Base-by-base conservation (phyloP, 2,113 vertebrate genomes). In the Chinchilla lanigera region DNA sequence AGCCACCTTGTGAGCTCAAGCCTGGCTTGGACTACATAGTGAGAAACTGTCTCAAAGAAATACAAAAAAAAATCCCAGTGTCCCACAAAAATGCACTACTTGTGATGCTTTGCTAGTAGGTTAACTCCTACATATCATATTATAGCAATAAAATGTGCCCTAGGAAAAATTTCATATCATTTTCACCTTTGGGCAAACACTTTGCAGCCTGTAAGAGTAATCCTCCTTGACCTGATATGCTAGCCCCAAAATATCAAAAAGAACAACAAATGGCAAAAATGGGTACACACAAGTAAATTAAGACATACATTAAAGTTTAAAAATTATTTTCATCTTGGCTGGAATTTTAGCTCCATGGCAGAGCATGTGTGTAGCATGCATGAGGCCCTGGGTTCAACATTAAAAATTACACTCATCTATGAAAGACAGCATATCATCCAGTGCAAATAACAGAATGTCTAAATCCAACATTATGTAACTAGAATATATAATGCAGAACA, bases 191-290 rank as follows among this genome's bases (percentile, higher is more conserved):
- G 54, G 84, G 35, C 47, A 83, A 96, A 90, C 47, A 86, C 24
- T 95, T 30, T 83, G 60, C 41, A 86, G 19, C 30, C 16, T 93
- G 22, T 47, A 61, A 60, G 28, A 63, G 20, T 86, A 75, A 94
- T 87, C 92, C 35, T 90, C 67, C n/a, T 60, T 94, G 54, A 93
- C 17, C 4, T 89, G 47, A 94, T 78, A 92, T 80, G 90, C 47
- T 71, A 94, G 9, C 10, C n/a, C 35, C 11, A 54, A 54, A 94
- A 84, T 78, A 61, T 85, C 69, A 69, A 97, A 96, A 91, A 95
- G 3, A 83, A 89, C 12, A n/a, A 94, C 58, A 93, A 93, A 78
- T 73, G 44, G 54, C 54, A 86, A 96, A 95, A 96, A 90, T 38
- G 41, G 54, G 7, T 92, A 80, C 24, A 90, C 14, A 35, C 11